A percentile compares a stretch with the other conserved stretches of the same genome.
Conservation (phyloP, 2,888 invertebrate species). For the Carabus problematicus region DNA sequence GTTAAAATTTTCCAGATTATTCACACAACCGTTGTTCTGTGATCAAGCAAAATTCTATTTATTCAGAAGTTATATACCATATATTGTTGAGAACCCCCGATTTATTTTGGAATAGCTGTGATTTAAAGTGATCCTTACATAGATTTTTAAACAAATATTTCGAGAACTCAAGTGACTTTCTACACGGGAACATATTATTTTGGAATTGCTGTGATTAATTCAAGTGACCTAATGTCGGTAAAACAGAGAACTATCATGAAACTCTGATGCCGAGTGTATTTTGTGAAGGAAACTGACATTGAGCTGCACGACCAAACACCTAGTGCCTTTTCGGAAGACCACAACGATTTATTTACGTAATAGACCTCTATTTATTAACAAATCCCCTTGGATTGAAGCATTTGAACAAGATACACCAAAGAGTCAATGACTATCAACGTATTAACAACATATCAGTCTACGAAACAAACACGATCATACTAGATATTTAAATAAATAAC, state of each 20-base stretch:
- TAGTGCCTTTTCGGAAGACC: constrained; percentile 36
- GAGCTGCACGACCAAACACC: constrained; percentile 33
- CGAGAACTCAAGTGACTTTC: constrained; percentile 32
- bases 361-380: too few relatives aligned
- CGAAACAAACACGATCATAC: constrained; percentile 15
- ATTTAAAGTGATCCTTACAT: constrained; percentile 42
- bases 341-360: constrained; percentile 36
- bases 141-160: too few relatives aligned
- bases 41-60: not conserved
- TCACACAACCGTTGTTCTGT: constrained; percentile 12
- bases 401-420: constrained; percentile 37
- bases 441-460: constrained; percentile 32
- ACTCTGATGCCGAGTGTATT: constrained; percentile 19
- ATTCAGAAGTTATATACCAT: constrained; percentile 2
- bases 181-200: constrained; percentile 35
- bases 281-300: constrained; percentile 21
- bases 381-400: constrained; percentile 15
- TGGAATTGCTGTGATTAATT: constrained; percentile 37
- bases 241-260: constrained; percentile 5
- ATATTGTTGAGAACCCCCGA: constrained; percentile 36
- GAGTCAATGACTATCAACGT: constrained; percentile 27
- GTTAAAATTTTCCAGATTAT: too few relatives aligned
- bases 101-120: constrained; percentile 41
- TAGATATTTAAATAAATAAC: constrained; percentile 20
- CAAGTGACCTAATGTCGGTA: constrained; percentile 31